Conservation (phyloP, 2,888 invertebrate genomes). For the Napeogenes inachia region DNA sequence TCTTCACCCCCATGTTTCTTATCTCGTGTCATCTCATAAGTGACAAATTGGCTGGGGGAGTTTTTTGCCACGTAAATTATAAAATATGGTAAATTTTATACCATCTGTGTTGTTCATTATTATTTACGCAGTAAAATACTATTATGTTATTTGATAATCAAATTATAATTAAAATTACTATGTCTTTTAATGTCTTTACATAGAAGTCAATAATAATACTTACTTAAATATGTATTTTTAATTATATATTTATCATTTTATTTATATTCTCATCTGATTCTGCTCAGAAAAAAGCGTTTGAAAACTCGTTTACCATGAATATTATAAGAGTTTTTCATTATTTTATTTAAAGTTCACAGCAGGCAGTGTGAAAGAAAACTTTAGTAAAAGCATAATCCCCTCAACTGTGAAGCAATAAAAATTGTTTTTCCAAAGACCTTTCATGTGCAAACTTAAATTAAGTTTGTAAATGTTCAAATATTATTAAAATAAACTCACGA, state of each 20-base stretch:
- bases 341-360: neutral
- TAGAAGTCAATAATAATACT: too few relatives aligned
- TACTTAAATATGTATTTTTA: too few relatives aligned
- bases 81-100: neutral
- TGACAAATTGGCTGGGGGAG: slow-evolving; percentile 14
- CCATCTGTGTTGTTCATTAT: neutral
- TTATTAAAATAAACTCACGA: neutral
- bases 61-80: slow-evolving; percentile 3
- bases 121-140: neutral
- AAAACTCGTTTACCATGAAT: neutral
- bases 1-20: slow-evolving; percentile 12
- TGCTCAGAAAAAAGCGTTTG: too few relatives aligned
- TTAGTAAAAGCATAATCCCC: too few relatives aligned
- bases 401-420: neutral
- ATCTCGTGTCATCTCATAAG: slow-evolving; percentile 8
- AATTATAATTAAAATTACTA: neutral
- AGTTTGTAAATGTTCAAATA: neutral
- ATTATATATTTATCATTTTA: too few relatives aligned
- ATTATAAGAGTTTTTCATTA: neutral
- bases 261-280: too few relatives aligned
- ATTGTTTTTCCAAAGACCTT: neutral
- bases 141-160: neutral
- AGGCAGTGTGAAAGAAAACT: neutral
- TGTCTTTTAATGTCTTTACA: neutral
- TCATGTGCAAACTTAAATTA: neutral